phyloP scores from a whole-genome alignment of 1,140 invertebrate species.

The Polypedilum pembai region DNA sequence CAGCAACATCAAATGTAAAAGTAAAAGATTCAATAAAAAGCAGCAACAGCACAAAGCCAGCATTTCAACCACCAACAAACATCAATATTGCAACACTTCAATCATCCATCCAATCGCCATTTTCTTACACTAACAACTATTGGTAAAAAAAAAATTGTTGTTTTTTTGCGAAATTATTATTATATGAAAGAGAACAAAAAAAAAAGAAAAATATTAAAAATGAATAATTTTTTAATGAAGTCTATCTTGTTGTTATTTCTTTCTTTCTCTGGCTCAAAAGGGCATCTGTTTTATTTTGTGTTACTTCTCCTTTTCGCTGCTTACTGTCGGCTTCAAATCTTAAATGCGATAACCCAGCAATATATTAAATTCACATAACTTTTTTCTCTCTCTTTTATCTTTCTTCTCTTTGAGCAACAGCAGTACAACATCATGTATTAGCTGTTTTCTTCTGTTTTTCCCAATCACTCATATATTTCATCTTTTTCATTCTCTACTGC shows the following conservation, averaged over 20 bases:
- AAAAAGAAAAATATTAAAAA: background rate
- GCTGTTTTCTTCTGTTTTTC: constrained; percentile 5
- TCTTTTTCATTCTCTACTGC: background rate
- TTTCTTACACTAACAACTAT: background rate
- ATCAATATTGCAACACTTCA: constrained; percentile 18
- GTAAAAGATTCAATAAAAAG: background rate
- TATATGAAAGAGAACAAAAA: background rate
- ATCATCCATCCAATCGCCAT: background rate
- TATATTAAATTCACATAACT: constrained; percentile 19
- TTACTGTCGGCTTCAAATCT: constrained; percentile 16
- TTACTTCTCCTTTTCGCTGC: constrained; percentile 15
- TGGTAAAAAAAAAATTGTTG: no score
- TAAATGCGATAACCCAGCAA: constrained; percentile 16
- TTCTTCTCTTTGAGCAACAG: background rate
- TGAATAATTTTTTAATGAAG: background rate
- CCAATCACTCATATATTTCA: constrained; percentile 10
- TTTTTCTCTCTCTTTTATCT: background rate
- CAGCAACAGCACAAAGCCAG: constrained; percentile 7
- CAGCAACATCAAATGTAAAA: background rate
- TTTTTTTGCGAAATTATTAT: background rate
- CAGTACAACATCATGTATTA: background rate
- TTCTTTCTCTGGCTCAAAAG: background rate
- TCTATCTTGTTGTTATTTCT: constrained; percentile 22
- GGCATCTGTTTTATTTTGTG: constrained; percentile 27
- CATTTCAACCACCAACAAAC: background rate